phyloP scores from a whole-genome alignment of 2,797 vertebrate genomes.

The Otolemur crassicaudatus region DNA sequence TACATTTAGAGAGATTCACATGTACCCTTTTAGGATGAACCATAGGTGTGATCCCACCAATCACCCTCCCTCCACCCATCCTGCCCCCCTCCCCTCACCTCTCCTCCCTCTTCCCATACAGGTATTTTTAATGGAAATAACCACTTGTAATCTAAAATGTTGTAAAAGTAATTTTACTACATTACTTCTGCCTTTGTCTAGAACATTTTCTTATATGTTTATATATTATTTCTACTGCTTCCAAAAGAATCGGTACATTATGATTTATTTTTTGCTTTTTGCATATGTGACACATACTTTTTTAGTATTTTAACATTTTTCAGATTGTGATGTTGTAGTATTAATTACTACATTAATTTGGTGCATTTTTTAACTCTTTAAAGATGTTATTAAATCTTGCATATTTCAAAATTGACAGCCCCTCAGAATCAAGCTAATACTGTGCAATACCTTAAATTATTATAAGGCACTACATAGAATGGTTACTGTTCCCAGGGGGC shows the following conservation, averaged over 20 bases:
- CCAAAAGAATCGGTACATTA: constrained; percentile 28
- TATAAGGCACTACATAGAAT: background rate
- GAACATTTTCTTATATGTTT: constrained; percentile 69
- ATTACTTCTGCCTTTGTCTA: constrained; percentile 64
- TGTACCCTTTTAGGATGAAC: no score
- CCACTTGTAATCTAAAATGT: constrained; percentile 77
- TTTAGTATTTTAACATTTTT: constrained; percentile 37
- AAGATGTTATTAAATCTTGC: constrained; percentile 22
- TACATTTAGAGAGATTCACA: no score
- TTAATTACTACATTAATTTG: background rate
- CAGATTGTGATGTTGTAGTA: constrained; percentile 44
- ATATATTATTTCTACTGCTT: background rate
- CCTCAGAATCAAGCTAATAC: background rate
- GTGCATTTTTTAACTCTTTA: background rate
- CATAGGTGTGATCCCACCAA: no score
- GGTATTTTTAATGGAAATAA: constrained; percentile 78
- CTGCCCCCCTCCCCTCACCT: no score
- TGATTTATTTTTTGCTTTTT: constrained; percentile 46
- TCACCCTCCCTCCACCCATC: no score
- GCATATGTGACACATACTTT: background rate
- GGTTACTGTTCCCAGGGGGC: background rate
- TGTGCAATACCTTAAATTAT: background rate
- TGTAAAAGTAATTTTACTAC: constrained; percentile 79
- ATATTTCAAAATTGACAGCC: background rate
- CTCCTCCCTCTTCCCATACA: background rate